Evolutionary conservation across 2,888 invertebrate genomes (phyloP), one percentile per base, ranked within the genome.

Genomic region (Polymixis lichenea): DNA sequence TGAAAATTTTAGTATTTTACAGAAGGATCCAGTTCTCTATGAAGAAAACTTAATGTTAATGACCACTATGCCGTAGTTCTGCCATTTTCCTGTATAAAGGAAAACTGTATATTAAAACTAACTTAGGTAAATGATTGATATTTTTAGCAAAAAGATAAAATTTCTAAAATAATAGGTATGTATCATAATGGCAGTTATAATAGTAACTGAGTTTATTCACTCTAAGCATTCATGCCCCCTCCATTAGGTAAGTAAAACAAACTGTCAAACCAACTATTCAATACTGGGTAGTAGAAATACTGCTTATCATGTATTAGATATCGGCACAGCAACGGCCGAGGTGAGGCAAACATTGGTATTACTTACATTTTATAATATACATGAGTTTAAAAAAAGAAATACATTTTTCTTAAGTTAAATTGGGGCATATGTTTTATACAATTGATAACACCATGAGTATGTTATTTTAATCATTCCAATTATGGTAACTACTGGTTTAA

Each of bases 231-330:
- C 17, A 19, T 72, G 49, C n/a, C 17, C 15, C 15, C 15, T 19
- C 19, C n/a, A 75, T 15, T 53, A 11, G 19, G 11, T 11, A 19
- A n/a, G 13, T 43, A 15, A 28, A 78, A 53, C 9, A 43, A 38
- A 46, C 17, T 76, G 13, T 43, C 55, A 2, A 38, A 38, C 74
- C 22, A 22, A 56, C 17, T 69, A 17, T 60, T 5, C 62, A 78
- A 83, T 80, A 80, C 80, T 80, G 78, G 46, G 38, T 64, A 69
- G 28, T 58, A 67, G 22, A 51, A 83, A 83, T 81, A 81, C 79
- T 78, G 79, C 32, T 69, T 51, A 56, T 22, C 67, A 51, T 25
- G 46, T 56, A 67, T 78, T 53, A n/a, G 22, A 72, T 72, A 61
- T 62, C 38, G 55, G 60, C 51, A 43, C 51, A 4, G 28, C 7